phyloP scores from a whole-genome alignment of 2,888 invertebrate species.

The Leucoptera coffeella region DNA sequence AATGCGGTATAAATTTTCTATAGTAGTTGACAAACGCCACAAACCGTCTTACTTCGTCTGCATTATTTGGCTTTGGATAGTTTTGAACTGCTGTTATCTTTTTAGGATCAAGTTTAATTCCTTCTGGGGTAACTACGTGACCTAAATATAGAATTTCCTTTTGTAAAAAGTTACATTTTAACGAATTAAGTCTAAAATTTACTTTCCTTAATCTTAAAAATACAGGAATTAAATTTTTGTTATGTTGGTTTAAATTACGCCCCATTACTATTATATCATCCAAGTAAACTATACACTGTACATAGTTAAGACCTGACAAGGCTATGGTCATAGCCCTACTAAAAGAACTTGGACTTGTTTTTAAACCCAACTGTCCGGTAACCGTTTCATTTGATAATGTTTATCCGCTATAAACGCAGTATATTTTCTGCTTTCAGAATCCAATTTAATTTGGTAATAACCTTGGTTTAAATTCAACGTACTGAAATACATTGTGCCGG shows the following conservation, averaged over 20 bases:
- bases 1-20: slow-evolving; percentile 1
- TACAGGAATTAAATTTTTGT: background rate
- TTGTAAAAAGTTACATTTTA: slow-evolving; percentile 2
- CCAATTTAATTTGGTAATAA: no score
- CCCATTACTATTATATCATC: slow-evolving; percentile 1
- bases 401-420: slow-evolving; percentile 6
- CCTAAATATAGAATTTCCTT: slow-evolving; percentile 3
- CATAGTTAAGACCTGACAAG: slow-evolving; percentile 2
- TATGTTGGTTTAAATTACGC: slow-evolving; percentile 1
- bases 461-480: slow-evolving; percentile 7
- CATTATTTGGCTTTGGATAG: slow-evolving; percentile 1
- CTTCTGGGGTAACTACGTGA: background rate
- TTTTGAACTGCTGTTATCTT: slow-evolving; percentile 1
- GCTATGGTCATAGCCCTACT: slow-evolving; percentile 2
- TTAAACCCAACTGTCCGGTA: slow-evolving; percentile 1
- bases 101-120: slow-evolving; percentile 1
- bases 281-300: background rate
- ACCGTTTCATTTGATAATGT: slow-evolving; percentile 1
- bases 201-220: slow-evolving; percentile 1
- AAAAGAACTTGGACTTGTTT: slow-evolving; percentile 1
- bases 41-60: slow-evolving; percentile 1
- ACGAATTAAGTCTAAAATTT: slow-evolving; percentile 1
- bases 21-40: slow-evolving; percentile 1
- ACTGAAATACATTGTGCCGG: slow-evolving; percentile 7
- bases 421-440: slow-evolving; percentile 5